Base-by-base conservation (phyloP, 2,888 invertebrate genomes). In the Ceraclea dissimilis region DNA sequence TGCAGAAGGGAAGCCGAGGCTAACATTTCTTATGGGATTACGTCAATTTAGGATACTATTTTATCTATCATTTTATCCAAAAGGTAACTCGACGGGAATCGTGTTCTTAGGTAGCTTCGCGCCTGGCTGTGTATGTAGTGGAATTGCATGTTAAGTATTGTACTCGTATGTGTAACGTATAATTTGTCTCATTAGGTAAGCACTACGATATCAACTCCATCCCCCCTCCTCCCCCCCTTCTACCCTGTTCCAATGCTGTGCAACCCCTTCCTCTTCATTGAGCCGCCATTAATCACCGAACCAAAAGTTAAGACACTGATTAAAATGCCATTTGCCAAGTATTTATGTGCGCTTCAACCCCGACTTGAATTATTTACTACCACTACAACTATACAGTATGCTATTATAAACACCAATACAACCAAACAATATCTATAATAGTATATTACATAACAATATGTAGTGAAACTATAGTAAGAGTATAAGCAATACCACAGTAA, bases 321-420 rank as follows among this genome's bases (percentile, higher is more conserved):
- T 78, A 78, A 78, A 78, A 78, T 73, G 71, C 75, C 73, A 75
- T 76, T 75, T 72, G 68, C 67, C 70, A 77, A 78, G 77, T 78
- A 78, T 77, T 76, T 61, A 58, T 61, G 61, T 59, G 49, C 58
- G 53, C 58, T 59, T 52, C 39, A 58, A 60, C 58, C 57, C 62
- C 39, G 39, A 39, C 8, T 39, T 76, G 74, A 72, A 76, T 76
- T 75, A 76, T 76, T 74, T 71, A 75, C 60, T 71, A 76, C 39
- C 13, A 39, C 39, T 39, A 39, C 39, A 5, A 39, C 13, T 39
- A 39, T n/a, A n/a, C 39, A 39, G 2, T 13, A 39, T 13, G 4
- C 13, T 26, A 26, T 13, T 8, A 39, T 16, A 2, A 39, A 39
- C 13, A 39, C 39, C 39, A 13, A 4, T 39, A 39, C 39, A 39